Percentiles rank a stretch among this genome's conserved stretches.
Evolutionary conservation across 2,797 vertebrate genomes (phyloP).

Genomic region (Falco concolor): DNA sequence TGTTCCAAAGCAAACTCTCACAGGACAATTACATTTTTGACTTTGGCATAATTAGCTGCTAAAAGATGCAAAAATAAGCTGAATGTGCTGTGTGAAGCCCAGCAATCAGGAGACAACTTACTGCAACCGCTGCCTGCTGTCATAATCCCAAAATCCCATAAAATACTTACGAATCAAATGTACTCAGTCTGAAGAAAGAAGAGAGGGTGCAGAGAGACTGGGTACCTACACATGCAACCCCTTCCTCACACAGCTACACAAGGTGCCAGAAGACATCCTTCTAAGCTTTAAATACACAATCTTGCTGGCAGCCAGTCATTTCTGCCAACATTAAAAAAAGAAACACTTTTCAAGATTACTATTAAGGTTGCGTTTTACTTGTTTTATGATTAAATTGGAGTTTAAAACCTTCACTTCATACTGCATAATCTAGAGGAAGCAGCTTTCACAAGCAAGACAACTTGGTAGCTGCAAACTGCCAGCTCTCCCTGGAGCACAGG

Average conservation of each 20-base stretch:
- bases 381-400: not conserved
- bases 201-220: not conserved
- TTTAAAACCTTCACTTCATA: not conserved
- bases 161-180: not conserved
- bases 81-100: not conserved
- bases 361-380: not conserved
- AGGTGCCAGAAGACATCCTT: not conserved
- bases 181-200: not conserved
- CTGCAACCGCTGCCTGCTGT: not conserved
- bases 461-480: not conserved
- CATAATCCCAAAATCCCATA: not conserved
- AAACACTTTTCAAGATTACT: not conserved
- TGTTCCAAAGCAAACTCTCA: conserved; percentile 3
- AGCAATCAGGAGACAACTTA: not conserved
- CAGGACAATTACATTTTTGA: conserved; percentile 23
- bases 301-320: not conserved
- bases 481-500: not conserved
- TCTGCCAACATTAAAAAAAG: not conserved
- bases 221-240: not conserved
- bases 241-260: not conserved
- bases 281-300: not conserved
- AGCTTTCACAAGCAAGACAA: not conserved
- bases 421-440: not conserved
- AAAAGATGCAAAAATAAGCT: conserved; percentile 9
- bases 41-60: conserved; percentile 25